Conservation (phyloP, 1,140 invertebrate genomes). For the Camponotus pennsylvanicus region DNA sequence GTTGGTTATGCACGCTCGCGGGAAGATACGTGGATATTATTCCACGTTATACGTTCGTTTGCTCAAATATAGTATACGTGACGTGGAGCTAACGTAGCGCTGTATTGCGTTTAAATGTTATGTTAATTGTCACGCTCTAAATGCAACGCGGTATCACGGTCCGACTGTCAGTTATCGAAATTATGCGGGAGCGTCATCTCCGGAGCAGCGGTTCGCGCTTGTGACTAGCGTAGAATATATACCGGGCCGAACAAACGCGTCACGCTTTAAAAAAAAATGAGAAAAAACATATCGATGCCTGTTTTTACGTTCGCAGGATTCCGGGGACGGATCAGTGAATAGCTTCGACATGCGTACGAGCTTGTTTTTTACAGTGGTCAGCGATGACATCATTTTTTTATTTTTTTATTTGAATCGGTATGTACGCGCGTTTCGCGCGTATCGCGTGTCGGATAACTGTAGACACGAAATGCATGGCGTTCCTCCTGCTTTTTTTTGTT, state of each 20-base stretch:
- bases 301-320: conserved; percentile 32
- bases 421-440: not conserved
- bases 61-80: conserved; percentile 12
- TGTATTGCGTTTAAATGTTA: conserved; percentile 22
- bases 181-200: not conserved
- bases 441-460: conserved; percentile 22
- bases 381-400: conserved; percentile 30
- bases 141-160: conserved; percentile 30
- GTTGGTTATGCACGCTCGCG: conserved; percentile 38
- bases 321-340: not conserved
- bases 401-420: conserved; percentile 22
- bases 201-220: no score
- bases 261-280: not conserved
- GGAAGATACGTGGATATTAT: conserved; percentile 32
- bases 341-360: not conserved
- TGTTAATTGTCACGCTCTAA: conserved; percentile 47
- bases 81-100: not conserved
- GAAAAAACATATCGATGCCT: not conserved
- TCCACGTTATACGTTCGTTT: conserved; percentile 17
- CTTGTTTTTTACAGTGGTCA: conserved; percentile 45
- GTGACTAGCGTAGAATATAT: not conserved
- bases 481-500: not conserved
- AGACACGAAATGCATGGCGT: conserved; percentile 19
- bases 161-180: not conserved
- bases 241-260: not conserved